Base-by-base conservation (phyloP, 2,888 invertebrate species). In the Apodemia duryi region DNA sequence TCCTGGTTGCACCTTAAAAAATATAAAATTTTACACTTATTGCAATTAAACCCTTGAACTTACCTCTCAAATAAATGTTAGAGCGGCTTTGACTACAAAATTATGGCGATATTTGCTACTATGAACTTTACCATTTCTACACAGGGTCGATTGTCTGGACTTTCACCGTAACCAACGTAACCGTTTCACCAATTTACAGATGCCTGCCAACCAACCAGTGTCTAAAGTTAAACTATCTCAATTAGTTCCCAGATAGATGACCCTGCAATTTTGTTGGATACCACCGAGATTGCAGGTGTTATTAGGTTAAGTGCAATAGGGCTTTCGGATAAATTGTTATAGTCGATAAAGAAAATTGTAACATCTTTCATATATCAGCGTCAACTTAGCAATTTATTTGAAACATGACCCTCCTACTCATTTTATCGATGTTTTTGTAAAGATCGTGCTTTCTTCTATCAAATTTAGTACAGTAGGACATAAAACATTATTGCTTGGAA, bases 81-180 rank as follows among this genome's bases (percentile, higher is more conserved):
- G 5, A 41, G 41, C 6, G 41, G 2, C 41, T 9, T 41, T 9
- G 41, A 7, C 41, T 9, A 43, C 43, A 65, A 62, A 63, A 66
- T 66, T 84, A 76, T 88, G 85, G 88, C 57, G 64, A 46, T 43
- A 11, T 43, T 11, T n/a, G 88, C 85, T 75, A 78, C 77, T 78
- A 75, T 85, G 88, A 90, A 86, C 91, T 85, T 83, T 88, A 82
- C 82, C 89, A 88, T 89, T 90, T 88, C 85, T 82, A 82, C 84
- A 81, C 80, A 54, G 54, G 54, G 73, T 73, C 77, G 82, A 84
- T 83, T 82, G 76, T 79, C 80, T 77, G 74, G 82, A 88, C 91
- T 90, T 91, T 91, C 91, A 86, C 90, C 87, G 80, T 91, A 91
- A 90, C n/a, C n/a, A n/a, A n/a, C n/a, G n/a, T n/a, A n/a, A n/a